phyloP scores from a whole-genome alignment of 2,113 vertebrate species.

The Manacus vitellinus region DNA sequence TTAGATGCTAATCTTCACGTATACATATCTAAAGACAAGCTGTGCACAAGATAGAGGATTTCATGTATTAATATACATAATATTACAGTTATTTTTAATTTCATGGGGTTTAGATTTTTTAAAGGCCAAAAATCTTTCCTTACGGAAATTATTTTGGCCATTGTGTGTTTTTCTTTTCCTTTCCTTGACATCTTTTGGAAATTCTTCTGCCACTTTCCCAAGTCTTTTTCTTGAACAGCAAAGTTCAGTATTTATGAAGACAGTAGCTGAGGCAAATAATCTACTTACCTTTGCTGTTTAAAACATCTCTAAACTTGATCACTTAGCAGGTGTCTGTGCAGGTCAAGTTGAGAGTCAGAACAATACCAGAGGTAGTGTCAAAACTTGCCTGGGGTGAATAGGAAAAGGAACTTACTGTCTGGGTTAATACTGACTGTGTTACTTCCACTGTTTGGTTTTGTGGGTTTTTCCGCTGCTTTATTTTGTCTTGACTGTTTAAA shows the following conservation, averaged over 20 bases:
- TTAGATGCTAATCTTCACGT: not conserved
- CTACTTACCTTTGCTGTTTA: not conserved
- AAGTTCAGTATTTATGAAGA: not conserved
- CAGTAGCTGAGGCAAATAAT: not conserved
- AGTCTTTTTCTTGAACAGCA: not conserved
- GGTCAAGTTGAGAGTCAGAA: not conserved
- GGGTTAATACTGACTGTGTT: not conserved
- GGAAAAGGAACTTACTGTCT: not conserved
- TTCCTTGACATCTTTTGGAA: not conserved
- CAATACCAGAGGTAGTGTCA: not conserved
- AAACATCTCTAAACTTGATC: not conserved
- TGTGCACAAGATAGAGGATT: not conserved
- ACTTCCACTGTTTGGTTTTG: not conserved
- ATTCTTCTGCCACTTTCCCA: not conserved
- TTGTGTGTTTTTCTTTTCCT: not conserved
- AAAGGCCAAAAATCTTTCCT: not conserved
- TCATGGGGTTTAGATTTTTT: not conserved
- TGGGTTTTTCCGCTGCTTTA: accelerated
- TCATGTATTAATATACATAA: not conserved
- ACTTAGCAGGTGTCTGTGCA: not conserved
- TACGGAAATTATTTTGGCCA: not conserved
- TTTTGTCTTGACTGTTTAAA: not conserved
- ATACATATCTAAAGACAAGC: not conserved
- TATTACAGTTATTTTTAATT: not conserved
- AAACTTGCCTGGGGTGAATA: not conserved